These are phyloP conservation scores for Agrochola lychnidis DNA, from an alignment of 2,888 invertebrate species.

Conservation along the genomic window DNA sequence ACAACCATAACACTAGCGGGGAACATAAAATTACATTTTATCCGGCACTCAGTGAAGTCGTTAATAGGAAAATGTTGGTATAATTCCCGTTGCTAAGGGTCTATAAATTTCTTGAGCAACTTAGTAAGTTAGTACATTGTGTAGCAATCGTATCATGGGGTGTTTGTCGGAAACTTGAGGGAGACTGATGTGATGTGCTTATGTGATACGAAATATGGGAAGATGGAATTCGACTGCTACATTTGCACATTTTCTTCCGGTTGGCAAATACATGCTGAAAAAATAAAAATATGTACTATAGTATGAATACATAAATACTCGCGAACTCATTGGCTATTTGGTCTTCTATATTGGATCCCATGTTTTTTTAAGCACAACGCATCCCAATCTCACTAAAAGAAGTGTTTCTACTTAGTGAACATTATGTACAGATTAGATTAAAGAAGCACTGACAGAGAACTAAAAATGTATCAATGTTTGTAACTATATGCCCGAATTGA, in stretches of 20 bases:
- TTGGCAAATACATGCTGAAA: not conserved
- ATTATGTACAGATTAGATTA: too few species aligned
- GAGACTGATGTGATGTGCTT: slow-evolving; percentile 40
- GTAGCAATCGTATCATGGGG: slow-evolving; percentile 51
- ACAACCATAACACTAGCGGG: slow-evolving; percentile 38
- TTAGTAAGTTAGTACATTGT: slow-evolving; percentile 62
- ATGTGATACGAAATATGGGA: slow-evolving; percentile 30
- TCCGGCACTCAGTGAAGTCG: slow-evolving; percentile 55
- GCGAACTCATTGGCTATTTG: too few species aligned
- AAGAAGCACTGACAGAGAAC: too few species aligned
- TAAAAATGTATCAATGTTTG: not conserved
- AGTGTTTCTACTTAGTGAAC: too few species aligned
- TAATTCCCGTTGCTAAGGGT: slow-evolving; percentile 51
- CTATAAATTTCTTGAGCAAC: slow-evolving; percentile 68
- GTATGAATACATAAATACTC: too few species aligned
- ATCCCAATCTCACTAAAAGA: too few species aligned
- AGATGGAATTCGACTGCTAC: not conserved
- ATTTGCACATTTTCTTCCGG: not conserved
- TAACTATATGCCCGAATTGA: not conserved
- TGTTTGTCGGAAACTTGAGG: slow-evolving; percentile 45
- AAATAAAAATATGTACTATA: not conserved
- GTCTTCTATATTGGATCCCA: too few species aligned
- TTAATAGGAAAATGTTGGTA: slow-evolving; percentile 62
- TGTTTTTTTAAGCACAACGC: too few species aligned
- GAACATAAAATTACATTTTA: slow-evolving; percentile 63